Percentiles rank a stretch among this genome's conserved stretches.
Conservation (phyloP, 2,797 vertebrate genomes). For the Chloroceryle amazona region DNA sequence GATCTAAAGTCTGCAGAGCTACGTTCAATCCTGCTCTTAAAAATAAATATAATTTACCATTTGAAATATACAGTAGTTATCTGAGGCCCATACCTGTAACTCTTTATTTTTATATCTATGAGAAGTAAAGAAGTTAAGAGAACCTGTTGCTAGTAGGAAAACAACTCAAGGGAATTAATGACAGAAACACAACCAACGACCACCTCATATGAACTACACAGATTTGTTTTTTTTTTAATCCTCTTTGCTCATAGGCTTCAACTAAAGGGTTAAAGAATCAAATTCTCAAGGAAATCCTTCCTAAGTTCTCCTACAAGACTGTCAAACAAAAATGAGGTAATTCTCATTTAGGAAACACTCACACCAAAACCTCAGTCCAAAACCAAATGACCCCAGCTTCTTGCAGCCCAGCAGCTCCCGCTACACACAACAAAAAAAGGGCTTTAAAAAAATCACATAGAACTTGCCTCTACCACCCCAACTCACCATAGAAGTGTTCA, state of each 20-base stretch:
- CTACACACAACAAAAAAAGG: neutral
- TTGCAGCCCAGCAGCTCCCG: fast-evolving
- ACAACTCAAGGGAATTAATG: neutral
- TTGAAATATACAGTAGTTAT: neutral
- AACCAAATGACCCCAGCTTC: neutral
- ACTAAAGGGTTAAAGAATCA: neutral
- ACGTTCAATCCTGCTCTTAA: neutral
- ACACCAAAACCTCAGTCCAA: neutral
- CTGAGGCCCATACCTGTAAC: fast-evolving
- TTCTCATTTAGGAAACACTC: neutral
- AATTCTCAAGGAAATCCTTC: neutral
- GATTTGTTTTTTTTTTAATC: neutral
- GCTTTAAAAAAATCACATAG: neutral
- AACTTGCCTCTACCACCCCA: fast-evolving
- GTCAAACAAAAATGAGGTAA: neutral
- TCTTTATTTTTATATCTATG: neutral
- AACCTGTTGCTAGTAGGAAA: neutral
- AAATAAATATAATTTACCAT: too few relatives aligned
- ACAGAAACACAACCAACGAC: neutral
- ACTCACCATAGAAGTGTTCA: fast-evolving
- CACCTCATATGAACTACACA: neutral
- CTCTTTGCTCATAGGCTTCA: neutral
- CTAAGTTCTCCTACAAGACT: neutral
- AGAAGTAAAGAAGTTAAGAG: neutral
- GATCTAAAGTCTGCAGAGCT: neutral